Base-by-base conservation (phyloP, 1,140 invertebrate genomes). In the Aporrectodea caliginosa region DNA sequence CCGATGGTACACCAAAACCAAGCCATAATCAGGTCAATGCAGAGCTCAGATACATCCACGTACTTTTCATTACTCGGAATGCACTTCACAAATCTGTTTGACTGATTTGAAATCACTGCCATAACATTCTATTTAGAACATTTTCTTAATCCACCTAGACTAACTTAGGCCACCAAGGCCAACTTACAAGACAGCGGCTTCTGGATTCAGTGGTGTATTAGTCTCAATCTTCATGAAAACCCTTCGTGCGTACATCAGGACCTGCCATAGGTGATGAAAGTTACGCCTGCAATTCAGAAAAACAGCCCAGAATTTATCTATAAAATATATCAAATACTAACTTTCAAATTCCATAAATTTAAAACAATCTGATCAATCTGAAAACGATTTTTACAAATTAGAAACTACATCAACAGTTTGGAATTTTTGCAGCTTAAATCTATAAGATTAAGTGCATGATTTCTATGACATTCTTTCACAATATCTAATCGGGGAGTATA, bases 221-320 rank as follows among this genome's bases (percentile, higher is more conserved):
- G 91, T 90, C 84, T 93, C 92, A 32, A 93, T 89, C 89, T 94
- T 94, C 83, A 92, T 90, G 87, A 98, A 94, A 84, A 93, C 91
- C 86, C 92, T 92, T 78, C 93, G 91, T 76, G 95, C 90, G 89
- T 93, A 96, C 88, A 95, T 92, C 30, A 97, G 85, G 80, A 97
- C 90, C 88, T 97, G 94, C 93, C 94, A 97, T 69, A 97, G 89
- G 89, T 95, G 92, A 88, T 96, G 91, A 71, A 93, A 91, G 83
- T 91, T 92, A 85, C 91, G 92, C 83, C 88, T 89, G 79, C 22
- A 85, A 82, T 80, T 70, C 80, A 69, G 22, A 16, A 12, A 30
- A 73, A 43, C 16, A 68, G 75, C 33, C 12, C 72, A 32, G 22
- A 16, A n/a, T n/a, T 31, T 2, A 31, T 12, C n/a, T 22, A 74